Evolutionary conservation across 2,888 invertebrate genomes (phyloP), one percentile per base, ranked within the genome.

Genomic region (Lepidochrysops patricia): DNA sequence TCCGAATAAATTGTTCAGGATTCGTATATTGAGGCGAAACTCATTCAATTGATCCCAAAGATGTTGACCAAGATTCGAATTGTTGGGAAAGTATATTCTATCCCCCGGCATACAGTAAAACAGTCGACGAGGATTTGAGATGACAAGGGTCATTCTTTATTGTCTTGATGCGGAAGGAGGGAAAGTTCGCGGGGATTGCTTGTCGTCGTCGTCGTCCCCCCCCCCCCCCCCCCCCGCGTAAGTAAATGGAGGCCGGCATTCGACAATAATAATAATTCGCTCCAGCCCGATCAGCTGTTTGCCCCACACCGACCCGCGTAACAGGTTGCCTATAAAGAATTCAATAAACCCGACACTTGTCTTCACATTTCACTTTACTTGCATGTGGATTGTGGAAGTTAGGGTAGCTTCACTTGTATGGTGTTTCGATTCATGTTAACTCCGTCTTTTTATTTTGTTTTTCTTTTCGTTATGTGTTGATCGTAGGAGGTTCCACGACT

Each of bases 251-350:
- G 77, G 80, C 76, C 80, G 84, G 79, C 81, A 79, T 84, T 80
- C 81, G 78, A 80, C 82, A 82, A 83, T 85, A 75, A 76, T 76
- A 88, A 88, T 89, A 86, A 88, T 87, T 86, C 79, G 83, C 75
- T 76, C 76, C 81, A 80, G 80, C 78, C 74, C 81, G 82, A 88
- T 89, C 89, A 89, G 89, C 89, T 89, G 89, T 84, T 86, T 77
- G 27, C 72, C 78, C 77, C 84, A 80, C 85, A 85, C 84, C 82
- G 86, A 85, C 82, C 85, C 84, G 80, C 80, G 84, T 87, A 89
- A 90, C 90, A 90, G 89, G 90, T 90, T 89, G 89, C 82, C 88
- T 84, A 86, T 90, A 89, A 89, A 89, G 89, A 88, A 87, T 88
- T 86, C 87, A 84, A 86, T 89, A 86, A 89, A 89, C 79, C 86